These are phyloP conservation scores for Canis aureus DNA, from an alignment of 2,113 vertebrate species.

Conservation along the genomic window DNA sequence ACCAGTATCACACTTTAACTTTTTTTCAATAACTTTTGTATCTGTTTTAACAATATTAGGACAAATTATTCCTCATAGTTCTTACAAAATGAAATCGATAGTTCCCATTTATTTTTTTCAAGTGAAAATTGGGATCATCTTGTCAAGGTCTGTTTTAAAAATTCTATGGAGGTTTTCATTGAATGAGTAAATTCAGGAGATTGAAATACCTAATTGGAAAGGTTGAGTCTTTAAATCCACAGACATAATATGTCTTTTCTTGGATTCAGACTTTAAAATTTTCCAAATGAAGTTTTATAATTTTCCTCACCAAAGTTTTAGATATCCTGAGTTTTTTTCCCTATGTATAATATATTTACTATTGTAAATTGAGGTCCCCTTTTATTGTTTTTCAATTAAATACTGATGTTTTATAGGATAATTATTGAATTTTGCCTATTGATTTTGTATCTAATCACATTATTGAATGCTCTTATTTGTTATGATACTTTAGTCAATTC, in stretches of 20 bases:
- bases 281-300: neutral
- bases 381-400: neutral
- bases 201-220: neutral
- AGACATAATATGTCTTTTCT: neutral
- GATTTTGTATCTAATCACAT: neutral
- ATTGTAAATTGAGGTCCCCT: neutral
- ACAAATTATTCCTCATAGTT: neutral
- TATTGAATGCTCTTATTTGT: neutral
- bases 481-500: neutral
- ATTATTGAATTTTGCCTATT: neutral
- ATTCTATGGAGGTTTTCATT: neutral
- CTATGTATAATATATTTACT: neutral
- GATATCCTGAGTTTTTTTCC: neutral
- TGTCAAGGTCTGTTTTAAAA: neutral
- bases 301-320: neutral
- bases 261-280: neutral
- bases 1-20: neutral
- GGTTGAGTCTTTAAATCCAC: neutral
- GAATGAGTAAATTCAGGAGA: neutral
- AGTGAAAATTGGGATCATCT: neutral
- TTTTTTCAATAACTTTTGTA: neutral
- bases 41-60: neutral
- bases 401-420: neutral
- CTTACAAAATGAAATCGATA: neutral
- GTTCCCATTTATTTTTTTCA: neutral